Conservation (phyloP, 2,888 invertebrate species). For the Caenorhabditis plicata region DNA sequence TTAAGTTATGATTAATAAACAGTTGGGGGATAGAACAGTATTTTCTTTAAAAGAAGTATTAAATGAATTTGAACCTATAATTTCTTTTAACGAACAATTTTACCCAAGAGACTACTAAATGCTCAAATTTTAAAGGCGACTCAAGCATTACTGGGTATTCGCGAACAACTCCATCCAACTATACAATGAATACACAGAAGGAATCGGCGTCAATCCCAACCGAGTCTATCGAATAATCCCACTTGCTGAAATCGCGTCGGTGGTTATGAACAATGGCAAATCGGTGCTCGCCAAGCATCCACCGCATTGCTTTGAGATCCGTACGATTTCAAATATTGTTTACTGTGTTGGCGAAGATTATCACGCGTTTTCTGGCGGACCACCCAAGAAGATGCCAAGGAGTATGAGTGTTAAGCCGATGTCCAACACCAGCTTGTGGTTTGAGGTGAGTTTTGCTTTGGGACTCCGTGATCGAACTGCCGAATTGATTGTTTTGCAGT, state of each 20-base stretch:
- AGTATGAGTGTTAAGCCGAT: slow-evolving; percentile 38
- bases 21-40: too few species aligned
- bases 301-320: slow-evolving; percentile 65
- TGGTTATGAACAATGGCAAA: slow-evolving; percentile 59
- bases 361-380: slow-evolving; percentile 46
- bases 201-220: slow-evolving; percentile 34
- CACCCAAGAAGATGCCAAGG: slow-evolving; percentile 46
- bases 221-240: slow-evolving; percentile 56
- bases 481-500: slow-evolving; percentile 22
- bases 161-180: slow-evolving; percentile 55
- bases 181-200: slow-evolving; percentile 63
- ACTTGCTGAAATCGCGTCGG: slow-evolving; percentile 57
- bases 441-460: slow-evolving; percentile 37
- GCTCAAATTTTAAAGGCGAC: slow-evolving; percentile 32
- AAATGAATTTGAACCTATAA: too few species aligned
- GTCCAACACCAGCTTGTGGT: slow-evolving; percentile 55
- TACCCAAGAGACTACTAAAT: too few species aligned
- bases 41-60: too few species aligned
- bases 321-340: slow-evolving; percentile 53
- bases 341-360: slow-evolving; percentile 65
- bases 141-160: slow-evolving; percentile 65
- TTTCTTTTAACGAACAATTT: not conserved
- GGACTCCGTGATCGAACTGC: not conserved
- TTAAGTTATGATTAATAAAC: too few species aligned
- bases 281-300: slow-evolving; percentile 54